Evolutionary conservation across 2,888 invertebrate species (phyloP), one percentile per base, ranked within the genome.

Genomic region (Muschampia plurimacula): DNA sequence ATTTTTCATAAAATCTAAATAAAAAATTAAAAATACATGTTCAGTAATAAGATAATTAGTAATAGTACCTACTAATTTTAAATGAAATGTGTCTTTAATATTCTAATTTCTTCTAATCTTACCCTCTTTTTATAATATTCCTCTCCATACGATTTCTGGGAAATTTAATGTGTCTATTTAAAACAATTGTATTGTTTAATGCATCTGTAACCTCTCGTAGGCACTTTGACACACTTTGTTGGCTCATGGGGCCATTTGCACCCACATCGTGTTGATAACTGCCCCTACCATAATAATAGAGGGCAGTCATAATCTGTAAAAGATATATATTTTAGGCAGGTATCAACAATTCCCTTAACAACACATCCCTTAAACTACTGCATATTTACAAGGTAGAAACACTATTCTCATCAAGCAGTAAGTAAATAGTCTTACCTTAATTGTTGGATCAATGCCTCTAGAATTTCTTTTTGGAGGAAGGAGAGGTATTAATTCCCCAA

Each of bases 121-220:
- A 52, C 52, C 52, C 52, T 52, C 52, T 52, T 52, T 52, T 52
- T 15, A 52, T 52, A 52, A 52, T 2, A 52, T 52, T 52, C 7
- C 52, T 15, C 15, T 52, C 15, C 8, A 2, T n/a, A 7, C 7
- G 5, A 15, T 52, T 52, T 15, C 15, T 6, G 0, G 52, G 52
- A 52, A 15, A 52, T 52, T 15, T 15, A 0, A 52, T 15, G 15
- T 15, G 15, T 7, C 8, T 52, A 1, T 15, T 52, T 1, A 52
- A 5, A 4, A 52, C 52, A 52, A 15, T 52, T 15, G 52, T 7
- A 52, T 52, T 52, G 1, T 52, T 52, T 7, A 52, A 52, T 7
- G 52, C 15, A 52, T 15, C 6, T n/a, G 52, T 52, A 1, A 49
- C 49, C 13, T 49, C 49, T n/a, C 52, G n/a, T 7, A 52, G n/a